phyloP scores from a whole-genome alignment of 2,888 invertebrate species.

The Micoletzkya japonica region DNA sequence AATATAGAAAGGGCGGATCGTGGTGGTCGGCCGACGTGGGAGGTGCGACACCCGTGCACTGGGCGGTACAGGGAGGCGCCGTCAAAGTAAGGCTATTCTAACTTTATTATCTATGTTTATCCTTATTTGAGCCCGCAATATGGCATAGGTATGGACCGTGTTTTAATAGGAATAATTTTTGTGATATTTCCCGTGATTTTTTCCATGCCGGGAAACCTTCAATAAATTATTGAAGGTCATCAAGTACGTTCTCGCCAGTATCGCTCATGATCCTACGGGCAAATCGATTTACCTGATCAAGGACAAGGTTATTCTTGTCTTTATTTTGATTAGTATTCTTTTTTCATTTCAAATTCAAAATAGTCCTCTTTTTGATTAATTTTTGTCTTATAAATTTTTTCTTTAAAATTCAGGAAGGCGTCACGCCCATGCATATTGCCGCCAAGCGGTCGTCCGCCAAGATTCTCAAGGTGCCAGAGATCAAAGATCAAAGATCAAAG shows the following conservation, averaged over 20 bases:
- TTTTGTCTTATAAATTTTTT: not conserved
- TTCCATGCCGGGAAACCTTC: too few species aligned
- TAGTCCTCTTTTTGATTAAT: not conserved
- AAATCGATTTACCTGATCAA: constrained; percentile 34
- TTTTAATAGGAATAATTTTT: not conserved
- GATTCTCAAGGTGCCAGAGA: constrained; percentile 42
- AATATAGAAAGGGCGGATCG: constrained; percentile 28
- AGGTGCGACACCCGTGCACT: constrained; percentile 51
- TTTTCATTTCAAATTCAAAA: not conserved
- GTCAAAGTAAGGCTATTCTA: constrained; percentile 7
- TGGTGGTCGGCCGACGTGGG: constrained; percentile 29
- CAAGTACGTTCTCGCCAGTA: constrained; percentile 11
- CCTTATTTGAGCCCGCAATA: not conserved
- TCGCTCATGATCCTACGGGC: constrained; percentile 1
- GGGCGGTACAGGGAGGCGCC: constrained; percentile 46
- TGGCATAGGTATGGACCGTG: not conserved
- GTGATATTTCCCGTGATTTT: too few species aligned
- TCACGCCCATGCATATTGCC: constrained; percentile 58
- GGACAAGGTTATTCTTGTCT: constrained; percentile 31
- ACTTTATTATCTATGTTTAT: not conserved
- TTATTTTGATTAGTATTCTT: not conserved
- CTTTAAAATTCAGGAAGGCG: constrained; percentile 32
- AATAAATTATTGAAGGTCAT: not conserved
- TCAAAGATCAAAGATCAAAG: not conserved
- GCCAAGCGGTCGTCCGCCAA: constrained; percentile 44